phyloP scores from a whole-genome alignment of 2,797 vertebrate species.

The Molossus alvarezi region DNA sequence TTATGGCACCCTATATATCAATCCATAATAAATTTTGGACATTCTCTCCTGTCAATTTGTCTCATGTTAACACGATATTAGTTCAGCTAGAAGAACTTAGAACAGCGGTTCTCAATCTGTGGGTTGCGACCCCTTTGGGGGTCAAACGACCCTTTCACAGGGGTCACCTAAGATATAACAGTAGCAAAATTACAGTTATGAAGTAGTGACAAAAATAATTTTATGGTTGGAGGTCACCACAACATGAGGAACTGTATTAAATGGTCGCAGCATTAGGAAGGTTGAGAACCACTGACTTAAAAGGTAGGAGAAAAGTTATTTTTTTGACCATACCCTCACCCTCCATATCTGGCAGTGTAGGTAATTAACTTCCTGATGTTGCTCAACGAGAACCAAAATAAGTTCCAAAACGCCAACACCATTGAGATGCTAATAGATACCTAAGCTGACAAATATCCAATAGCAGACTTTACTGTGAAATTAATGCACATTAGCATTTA shows the following conservation, averaged over 20 bases:
- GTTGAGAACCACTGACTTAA: too few species aligned
- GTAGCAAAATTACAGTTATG: too few species aligned
- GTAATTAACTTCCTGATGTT: neutral
- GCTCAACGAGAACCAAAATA: slow-evolving; percentile 19
- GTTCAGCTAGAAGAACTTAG: neutral
- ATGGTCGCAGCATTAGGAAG: too few species aligned
- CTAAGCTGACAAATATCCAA: neutral
- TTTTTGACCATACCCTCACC: neutral
- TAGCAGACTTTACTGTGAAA: neutral
- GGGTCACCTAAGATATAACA: too few species aligned
- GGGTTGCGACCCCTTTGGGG: too few species aligned
- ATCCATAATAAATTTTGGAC: neutral
- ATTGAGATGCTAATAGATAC: slow-evolving; percentile 7
- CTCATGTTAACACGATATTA: neutral
- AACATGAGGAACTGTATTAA: too few species aligned
- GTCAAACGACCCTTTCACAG: too few species aligned
- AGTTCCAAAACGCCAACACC: neutral
- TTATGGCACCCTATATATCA: neutral
- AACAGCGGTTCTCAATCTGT: neutral
- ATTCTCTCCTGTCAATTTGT: neutral
- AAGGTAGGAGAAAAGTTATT: neutral
- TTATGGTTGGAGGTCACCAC: too few species aligned
- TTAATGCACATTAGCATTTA: slow-evolving; percentile 28
- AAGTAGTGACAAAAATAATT: too few species aligned
- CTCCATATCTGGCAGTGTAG: neutral